phyloP scores from a whole-genome alignment of 2,888 invertebrate genomes.

The Cephus spinipes region DNA sequence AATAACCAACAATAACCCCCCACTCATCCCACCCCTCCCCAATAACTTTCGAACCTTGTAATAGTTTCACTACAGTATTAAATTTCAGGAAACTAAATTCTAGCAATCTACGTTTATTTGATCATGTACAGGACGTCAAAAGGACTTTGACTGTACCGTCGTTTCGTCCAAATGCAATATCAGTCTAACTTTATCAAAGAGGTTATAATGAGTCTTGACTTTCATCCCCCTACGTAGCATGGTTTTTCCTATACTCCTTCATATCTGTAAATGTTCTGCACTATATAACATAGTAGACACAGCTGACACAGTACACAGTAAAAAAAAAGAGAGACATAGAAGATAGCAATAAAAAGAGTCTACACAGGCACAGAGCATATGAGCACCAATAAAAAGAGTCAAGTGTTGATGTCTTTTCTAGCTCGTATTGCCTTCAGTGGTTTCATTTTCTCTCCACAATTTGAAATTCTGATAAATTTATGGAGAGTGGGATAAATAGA shows the following conservation, averaged over 20 bases:
- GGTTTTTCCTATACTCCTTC: no score
- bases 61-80: not conserved
- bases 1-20: not conserved
- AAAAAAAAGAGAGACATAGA: not conserved
- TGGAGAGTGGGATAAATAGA: not conserved
- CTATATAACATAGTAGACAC: not conserved
- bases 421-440: not conserved
- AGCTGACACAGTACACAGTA: not conserved
- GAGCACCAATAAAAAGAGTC: not conserved
- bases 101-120: not conserved
- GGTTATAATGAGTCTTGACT: not conserved
- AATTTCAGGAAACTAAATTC: not conserved
- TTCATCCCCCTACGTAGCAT: not conserved
- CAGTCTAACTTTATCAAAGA: not conserved
- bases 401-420: not conserved
- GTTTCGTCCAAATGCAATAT: not conserved
- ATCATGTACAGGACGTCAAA: not conserved
- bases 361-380: not conserved
- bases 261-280: not conserved
- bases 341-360: not conserved
- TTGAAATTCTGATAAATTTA: not conserved
- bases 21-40: no score
- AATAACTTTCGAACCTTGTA: not conserved
- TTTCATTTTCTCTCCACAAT: not conserved
- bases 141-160: not conserved